These are phyloP conservation scores for Anolis carolinensis DNA, from an alignment of 2,113 vertebrate genomes.

Conservation along the genomic window DNA sequence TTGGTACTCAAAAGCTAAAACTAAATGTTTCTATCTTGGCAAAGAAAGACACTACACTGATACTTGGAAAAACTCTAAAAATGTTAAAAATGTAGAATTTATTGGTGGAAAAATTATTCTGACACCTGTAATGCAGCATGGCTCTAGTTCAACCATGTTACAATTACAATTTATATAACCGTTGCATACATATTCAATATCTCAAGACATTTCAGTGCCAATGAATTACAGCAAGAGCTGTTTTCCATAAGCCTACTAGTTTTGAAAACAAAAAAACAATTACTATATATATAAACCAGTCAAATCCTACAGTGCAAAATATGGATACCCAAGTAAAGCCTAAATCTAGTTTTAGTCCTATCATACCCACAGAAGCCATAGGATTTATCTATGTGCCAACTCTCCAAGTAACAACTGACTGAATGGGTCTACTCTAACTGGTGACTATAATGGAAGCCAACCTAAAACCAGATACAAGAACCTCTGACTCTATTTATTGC, in stretches of 20 bases:
- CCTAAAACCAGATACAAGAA: neutral
- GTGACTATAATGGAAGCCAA: no score
- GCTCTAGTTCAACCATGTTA: neutral
- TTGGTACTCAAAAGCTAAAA: neutral
- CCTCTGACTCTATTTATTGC: neutral
- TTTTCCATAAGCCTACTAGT: neutral
- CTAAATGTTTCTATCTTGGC: neutral
- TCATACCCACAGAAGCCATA: no score
- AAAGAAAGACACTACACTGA: no score
- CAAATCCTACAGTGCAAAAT: neutral
- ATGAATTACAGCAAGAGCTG: no score
- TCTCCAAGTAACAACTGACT: no score
- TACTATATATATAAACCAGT: neutral
- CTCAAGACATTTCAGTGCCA: neutral
- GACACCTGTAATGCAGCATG: neutral
- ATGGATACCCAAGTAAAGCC: neutral
- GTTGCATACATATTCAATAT: neutral
- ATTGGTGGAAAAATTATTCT: no score
- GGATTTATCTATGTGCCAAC: no score
- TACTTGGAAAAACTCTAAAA: neutral
- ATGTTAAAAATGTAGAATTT: no score
- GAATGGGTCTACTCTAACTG: no score
- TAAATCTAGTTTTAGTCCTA: no score
- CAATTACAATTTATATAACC: neutral
- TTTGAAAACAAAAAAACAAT: neutral